phyloP scores from a whole-genome alignment of 2,888 invertebrate species.

The Mechanitis mazaeus region DNA sequence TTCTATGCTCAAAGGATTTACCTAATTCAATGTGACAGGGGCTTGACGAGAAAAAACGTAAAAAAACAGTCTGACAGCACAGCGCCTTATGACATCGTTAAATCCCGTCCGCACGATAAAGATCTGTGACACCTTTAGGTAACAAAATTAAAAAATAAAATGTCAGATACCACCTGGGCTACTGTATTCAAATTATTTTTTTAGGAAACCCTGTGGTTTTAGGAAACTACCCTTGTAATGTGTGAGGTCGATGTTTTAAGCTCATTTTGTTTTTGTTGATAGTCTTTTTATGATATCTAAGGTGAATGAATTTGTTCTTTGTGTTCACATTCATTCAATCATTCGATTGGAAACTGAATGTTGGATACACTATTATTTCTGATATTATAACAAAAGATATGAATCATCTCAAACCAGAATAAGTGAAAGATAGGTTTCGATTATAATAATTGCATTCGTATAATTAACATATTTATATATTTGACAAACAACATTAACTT shows the following conservation, averaged over 20 bases:
- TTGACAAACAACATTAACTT: too few relatives aligned
- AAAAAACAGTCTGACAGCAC: constrained; percentile 60
- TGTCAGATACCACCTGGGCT: constrained; percentile 55
- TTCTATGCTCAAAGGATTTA: constrained; percentile 64
- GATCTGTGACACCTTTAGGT: constrained; percentile 68
- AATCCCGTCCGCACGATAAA: constrained; percentile 69
- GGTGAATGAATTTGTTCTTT: constrained; percentile 47
- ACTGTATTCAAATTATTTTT: constrained; percentile 72
- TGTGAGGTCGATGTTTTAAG: constrained; percentile 58
- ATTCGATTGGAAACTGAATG: too few relatives aligned
- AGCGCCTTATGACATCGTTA: constrained; percentile 68
- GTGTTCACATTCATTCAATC: constrained; percentile 32
- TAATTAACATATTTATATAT: too few relatives aligned
- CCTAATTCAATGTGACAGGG: constrained; percentile 69
- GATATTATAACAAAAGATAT: too few relatives aligned
- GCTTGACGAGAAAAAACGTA: constrained; percentile 59
- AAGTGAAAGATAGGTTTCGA: too few relatives aligned
- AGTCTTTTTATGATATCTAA: constrained; percentile 28
- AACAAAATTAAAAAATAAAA: constrained; percentile 43
- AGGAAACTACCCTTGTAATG: constrained; percentile 53
- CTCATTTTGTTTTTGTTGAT: constrained; percentile 42
- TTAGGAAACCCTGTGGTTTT: constrained; percentile 54
- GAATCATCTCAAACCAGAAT: too few relatives aligned
- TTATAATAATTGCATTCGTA: too few relatives aligned
- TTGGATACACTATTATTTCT: too few relatives aligned